Base-by-base conservation (phyloP, 2,113 vertebrate species). In the Myanophis thanlyinensis region DNA sequence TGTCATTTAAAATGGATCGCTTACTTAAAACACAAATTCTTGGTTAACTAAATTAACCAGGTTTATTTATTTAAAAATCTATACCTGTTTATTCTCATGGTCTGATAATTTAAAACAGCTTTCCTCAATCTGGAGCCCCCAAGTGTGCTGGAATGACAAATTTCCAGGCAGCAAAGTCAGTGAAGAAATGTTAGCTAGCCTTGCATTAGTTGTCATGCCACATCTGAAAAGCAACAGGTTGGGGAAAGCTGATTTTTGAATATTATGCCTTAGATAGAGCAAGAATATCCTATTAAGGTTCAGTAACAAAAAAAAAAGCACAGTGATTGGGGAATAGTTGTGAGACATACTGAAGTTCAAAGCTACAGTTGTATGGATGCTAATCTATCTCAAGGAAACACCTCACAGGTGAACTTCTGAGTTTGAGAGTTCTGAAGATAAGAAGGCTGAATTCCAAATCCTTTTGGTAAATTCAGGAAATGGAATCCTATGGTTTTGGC, bases 1-100 rank as follows among this genome's bases (percentile, higher is more conserved):
- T 92, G 94, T 93, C 90, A 88, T 96, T 96, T 97, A 96, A 95
- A 95, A 97, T 93, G 91, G 53, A 93, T 94, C 94, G 93, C 95
- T 96, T 96, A 92, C 22, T 40, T 94, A 90, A 94, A 93, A 89
- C 93, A 94, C 97, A 91, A 95, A 91, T 90, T 96, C 96, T 97
- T 97, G 95, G 93, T 96, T 94, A 97, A 95, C 51, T 97, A 94
- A 97, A 94, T 97, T 97, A 97, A 91, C 93, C 89, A 89, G 90
- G 93, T 92, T 94, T 97, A 27, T 51, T 88, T 53, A 67, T 85
- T 48, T 93, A 0, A 93, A 95, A 93, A 94, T 96, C 95, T 89
- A 92, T 96, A 96, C 93, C 91, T 92, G 59, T 52, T 95, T 94
- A 96, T 96, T 89, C 94, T 95, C 97, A 96, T 95, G 93, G 93